Base-by-base conservation (phyloP, 2,888 invertebrate genomes). In the Tetragonisca angustula region DNA sequence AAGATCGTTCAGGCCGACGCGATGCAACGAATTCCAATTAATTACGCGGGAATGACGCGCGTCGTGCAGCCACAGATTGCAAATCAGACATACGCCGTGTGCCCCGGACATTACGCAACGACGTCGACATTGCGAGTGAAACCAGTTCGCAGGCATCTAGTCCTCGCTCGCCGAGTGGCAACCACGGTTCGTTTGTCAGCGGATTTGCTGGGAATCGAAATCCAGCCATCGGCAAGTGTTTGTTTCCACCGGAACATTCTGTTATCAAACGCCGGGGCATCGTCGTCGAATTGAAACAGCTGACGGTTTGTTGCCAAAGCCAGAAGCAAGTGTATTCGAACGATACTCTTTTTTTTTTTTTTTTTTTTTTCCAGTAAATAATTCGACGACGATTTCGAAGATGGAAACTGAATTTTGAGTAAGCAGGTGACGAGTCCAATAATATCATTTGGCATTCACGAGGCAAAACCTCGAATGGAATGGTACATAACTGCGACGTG, bases 61-160 rank as follows among this genome's bases (percentile, higher is more conserved):
- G 76, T 76, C 85, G 79, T 71, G 81, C 76, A 73, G 74, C 68
- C 68, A 68, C 36, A 78, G 78, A 77, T 81, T 80, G 76, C 85
- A 68, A 83, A 78, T 81, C 76, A 64, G 70, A 54, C 72, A 67
- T 62, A 62, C 75, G 67, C 24, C 70, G 80, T 81, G 36, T 59
- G 54, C 4, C 36, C 73, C 82, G 85, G 82, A 81, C 72, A 73
- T 87, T 89, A 78, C 82, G 85, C 85, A 85, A 80, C 82, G 62
- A 17, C 75, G 69, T 52, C 88, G 87, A 88, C 89, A 88, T 85
- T 88, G 88, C 83, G 70, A 75, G 81, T 36, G 71, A 73, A 87
- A 88, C 88, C 88, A 82, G 88, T 88, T 88, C 83, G 75, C 77
- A 56, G 80, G 68, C 77, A 49, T 62, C 71, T 59, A 84, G 68